Evolutionary conservation across 2,888 invertebrate species (phyloP).

Genomic region (Drosophila putrida): DNA sequence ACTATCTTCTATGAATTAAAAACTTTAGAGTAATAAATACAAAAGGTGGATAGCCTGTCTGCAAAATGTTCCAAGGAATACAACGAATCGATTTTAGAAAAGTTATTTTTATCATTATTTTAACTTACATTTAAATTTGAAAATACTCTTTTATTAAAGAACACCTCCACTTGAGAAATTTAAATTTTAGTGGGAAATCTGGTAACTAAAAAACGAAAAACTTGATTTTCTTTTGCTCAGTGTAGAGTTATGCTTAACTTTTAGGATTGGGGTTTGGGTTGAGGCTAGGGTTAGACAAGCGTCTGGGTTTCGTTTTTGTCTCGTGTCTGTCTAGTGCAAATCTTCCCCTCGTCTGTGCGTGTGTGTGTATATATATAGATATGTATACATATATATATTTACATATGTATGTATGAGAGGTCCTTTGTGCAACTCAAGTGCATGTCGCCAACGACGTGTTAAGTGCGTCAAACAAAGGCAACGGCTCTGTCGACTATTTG

Average conservation of each 20-base stretch:
- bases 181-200: background rate
- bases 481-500: constrained; percentile 28
- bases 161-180: background rate
- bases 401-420: constrained; percentile 31
- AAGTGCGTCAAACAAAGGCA: constrained; percentile 81
- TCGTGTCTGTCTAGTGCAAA: constrained; percentile 80
- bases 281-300: constrained; percentile 41
- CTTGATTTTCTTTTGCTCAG: background rate
- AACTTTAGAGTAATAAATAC: too few relatives aligned
- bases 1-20: too few relatives aligned
- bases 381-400: background rate
- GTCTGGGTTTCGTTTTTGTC: constrained; percentile 56
- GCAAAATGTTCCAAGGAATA: too few relatives aligned
- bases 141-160: too few relatives aligned
- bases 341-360: constrained; percentile 50
- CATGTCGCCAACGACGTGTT: constrained; percentile 84
- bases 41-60: too few relatives aligned
- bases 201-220: too few relatives aligned
- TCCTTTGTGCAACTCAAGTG: constrained; percentile 83
- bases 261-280: background rate
- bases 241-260: background rate
- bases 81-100: too few relatives aligned
- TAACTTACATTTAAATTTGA: too few relatives aligned
- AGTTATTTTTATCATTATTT: too few relatives aligned
- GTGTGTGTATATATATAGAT: constrained; percentile 26